These are phyloP conservation scores for Daptonema setosum DNA, from an alignment of 2,888 invertebrate genomes.

Conservation along the genomic window DNA sequence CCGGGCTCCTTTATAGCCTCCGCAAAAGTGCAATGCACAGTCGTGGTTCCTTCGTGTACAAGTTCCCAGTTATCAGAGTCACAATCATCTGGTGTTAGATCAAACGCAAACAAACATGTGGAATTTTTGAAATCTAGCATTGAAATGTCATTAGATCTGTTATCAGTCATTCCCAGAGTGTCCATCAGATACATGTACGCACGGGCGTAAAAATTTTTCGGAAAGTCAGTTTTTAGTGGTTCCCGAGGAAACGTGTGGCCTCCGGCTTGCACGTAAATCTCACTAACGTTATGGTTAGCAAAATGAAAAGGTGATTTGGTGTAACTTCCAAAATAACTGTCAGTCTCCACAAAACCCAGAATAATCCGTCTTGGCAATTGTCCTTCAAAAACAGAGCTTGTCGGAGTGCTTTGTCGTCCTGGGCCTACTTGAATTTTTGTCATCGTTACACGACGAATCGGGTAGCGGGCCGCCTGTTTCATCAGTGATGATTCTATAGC, in stretches of 20 bases:
- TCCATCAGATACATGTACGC: neutral
- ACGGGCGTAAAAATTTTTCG: neutral
- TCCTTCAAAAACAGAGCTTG: neutral
- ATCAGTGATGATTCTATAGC: neutral
- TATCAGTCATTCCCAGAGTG: neutral
- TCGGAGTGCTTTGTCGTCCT: neutral
- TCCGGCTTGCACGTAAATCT: neutral
- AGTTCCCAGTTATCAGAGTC: constrained; percentile 1
- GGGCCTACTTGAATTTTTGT: neutral
- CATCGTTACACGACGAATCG: neutral
- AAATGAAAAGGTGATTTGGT: neutral
- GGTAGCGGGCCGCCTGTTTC: neutral
- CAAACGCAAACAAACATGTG: neutral
- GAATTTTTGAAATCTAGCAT: neutral
- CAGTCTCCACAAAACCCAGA: neutral
- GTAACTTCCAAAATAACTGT: neutral
- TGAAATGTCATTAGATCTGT: no score
- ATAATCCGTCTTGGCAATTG: neutral
- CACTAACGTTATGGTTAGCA: neutral
- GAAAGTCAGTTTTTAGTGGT: neutral
- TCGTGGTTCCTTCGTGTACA: neutral
- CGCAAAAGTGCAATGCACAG: neutral
- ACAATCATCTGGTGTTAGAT: neutral
- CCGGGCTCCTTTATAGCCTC: neutral
- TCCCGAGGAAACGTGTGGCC: neutral